Percentiles rank a stretch among this genome's conserved stretches.
phyloP scores from a whole-genome alignment of 1,140 invertebrate genomes.

The Musca vetustissima region DNA sequence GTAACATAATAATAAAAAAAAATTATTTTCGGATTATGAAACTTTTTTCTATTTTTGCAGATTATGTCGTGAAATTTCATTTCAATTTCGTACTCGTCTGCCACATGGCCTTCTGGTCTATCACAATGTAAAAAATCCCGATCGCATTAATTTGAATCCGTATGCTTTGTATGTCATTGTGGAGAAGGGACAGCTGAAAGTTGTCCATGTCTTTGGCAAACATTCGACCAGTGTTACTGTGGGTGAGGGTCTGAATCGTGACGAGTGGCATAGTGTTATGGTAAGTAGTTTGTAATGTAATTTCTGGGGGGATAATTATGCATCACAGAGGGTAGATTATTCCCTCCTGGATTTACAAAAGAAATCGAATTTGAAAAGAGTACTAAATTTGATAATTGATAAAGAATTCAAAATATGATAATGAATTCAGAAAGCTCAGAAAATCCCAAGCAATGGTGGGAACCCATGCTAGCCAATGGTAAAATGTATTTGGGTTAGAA shows the following conservation, averaged over 20 bases:
- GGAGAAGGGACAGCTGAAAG: conserved; percentile 84
- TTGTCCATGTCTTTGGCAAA: conserved; percentile 87
- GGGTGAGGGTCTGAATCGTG: conserved; percentile 84
- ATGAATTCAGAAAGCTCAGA: too few relatives aligned
- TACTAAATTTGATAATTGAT: too few relatives aligned
- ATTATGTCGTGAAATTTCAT: conserved; percentile 82
- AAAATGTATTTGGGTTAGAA: too few relatives aligned
- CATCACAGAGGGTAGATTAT: too few relatives aligned
- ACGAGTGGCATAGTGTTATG: conserved; percentile 85
- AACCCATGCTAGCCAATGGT: too few relatives aligned
- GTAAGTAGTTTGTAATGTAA: conserved; percentile 53
- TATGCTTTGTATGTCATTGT: conserved; percentile 88
- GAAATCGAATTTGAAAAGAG: too few relatives aligned
- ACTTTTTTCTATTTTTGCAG: conserved; percentile 55
- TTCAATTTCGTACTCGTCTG: conserved; percentile 81
- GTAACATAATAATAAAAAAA: conserved; percentile 58
- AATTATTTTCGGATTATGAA: background rate
- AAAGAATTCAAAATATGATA: too few relatives aligned
- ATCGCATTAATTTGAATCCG: conserved; percentile 70
- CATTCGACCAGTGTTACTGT: conserved; percentile 81
- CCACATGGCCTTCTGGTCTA: conserved; percentile 85
- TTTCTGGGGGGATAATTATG: too few relatives aligned
- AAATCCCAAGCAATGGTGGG: too few relatives aligned
- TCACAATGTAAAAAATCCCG: conserved; percentile 84
- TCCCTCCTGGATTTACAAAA: too few relatives aligned